Conservation (phyloP, 1,140 invertebrate species). For the Drosophila pachea region DNA sequence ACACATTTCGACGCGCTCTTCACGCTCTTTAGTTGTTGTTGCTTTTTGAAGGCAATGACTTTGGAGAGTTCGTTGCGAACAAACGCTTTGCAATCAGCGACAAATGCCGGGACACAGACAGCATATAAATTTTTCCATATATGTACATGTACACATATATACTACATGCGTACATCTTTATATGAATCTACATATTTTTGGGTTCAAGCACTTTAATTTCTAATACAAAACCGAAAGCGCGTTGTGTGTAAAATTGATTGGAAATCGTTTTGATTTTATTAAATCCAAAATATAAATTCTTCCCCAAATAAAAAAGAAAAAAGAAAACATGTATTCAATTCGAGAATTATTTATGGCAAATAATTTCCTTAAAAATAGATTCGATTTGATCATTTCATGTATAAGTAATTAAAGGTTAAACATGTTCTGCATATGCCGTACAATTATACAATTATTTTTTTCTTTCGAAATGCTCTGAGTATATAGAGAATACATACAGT, state of each 20-base stretch:
- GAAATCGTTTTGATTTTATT: conserved; percentile 4
- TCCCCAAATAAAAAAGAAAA: too few relatives aligned
- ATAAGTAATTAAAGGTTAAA: conserved; percentile 46
- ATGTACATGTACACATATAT: background rate
- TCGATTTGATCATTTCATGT: conserved; percentile 28
- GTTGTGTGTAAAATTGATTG: conserved; percentile 13
- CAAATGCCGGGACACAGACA: conserved; percentile 16
- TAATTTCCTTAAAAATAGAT: conserved; percentile 25
- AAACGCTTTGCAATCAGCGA: conserved; percentile 26
- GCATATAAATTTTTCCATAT: conserved; percentile 2
- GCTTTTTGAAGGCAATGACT: conserved; percentile 53
- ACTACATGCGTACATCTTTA: background rate
- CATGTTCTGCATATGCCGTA: conserved; percentile 5
- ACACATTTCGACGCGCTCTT: conserved; percentile 55
- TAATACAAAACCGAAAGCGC: conserved; percentile 25
- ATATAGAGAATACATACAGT: conserved; percentile 25
- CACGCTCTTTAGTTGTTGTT: conserved; percentile 28
- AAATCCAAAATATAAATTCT: background rate
- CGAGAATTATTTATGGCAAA: background rate
- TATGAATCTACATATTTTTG: background rate
- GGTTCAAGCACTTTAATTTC: conserved; percentile 22
- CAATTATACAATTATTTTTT: conserved; percentile 24
- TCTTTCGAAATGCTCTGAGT: background rate
- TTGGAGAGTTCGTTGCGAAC: conserved; percentile 19
- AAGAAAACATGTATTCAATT: background rate